Conservation (phyloP, 2,113 vertebrate species). For the Lichenostomus cassidix region DNA sequence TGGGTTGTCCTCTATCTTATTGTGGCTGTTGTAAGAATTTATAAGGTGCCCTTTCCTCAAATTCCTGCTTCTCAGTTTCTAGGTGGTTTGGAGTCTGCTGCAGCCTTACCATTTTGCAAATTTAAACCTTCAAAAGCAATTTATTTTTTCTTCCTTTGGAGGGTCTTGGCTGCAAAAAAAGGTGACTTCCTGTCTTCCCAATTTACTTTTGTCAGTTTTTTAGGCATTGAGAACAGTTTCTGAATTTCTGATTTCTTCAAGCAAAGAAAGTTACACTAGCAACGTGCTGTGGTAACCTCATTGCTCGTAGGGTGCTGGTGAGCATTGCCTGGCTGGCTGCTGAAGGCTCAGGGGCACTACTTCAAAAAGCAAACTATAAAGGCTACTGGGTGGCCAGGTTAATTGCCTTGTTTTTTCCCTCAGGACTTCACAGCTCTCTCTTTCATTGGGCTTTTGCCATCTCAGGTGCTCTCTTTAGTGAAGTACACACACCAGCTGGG, state of each 20-base stretch:
- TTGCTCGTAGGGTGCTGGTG: background rate
- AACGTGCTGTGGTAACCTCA: background rate
- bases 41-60: background rate
- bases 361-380: background rate
- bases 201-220: background rate
- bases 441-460: background rate
- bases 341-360: background rate
- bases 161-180: background rate
- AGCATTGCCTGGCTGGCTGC: background rate
- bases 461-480: background rate
- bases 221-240: background rate
- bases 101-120: background rate
- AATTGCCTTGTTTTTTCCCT: background rate
- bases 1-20: background rate
- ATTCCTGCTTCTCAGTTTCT: background rate
- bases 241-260: background rate
- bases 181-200: background rate
- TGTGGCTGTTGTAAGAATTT: background rate
- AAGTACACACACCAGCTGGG: rapidly evolving
- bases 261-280: background rate
- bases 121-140: background rate
- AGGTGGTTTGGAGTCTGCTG: background rate
- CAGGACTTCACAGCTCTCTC: background rate
- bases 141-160: background rate
- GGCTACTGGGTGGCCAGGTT: background rate